These are phyloP conservation scores for Drosophila meridiana DNA, from an alignment of 2,888 invertebrate species.

Conservation along the genomic window DNA sequence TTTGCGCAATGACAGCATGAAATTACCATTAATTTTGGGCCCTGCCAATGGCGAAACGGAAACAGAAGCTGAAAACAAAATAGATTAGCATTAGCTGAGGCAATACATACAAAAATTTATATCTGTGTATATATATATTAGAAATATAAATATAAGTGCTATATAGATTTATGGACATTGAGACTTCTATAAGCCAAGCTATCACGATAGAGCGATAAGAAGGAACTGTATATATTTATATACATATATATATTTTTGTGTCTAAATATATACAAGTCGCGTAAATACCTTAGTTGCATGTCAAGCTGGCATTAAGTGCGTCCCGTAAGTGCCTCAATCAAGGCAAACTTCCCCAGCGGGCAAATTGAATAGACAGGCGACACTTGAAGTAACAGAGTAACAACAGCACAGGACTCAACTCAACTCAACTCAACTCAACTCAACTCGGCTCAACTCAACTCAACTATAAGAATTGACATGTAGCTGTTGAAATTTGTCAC, in stretches of 20 bases:
- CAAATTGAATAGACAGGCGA: slow-evolving; percentile 54
- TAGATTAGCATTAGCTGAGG: slow-evolving; percentile 51
- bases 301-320: slow-evolving; percentile 59
- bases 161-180: slow-evolving; percentile 11
- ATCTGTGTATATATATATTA: slow-evolving; percentile 12
- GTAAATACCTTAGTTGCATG: slow-evolving; percentile 57
- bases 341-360: slow-evolving; percentile 28
- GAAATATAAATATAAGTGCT: slow-evolving; percentile 20
- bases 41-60: slow-evolving; percentile 42
- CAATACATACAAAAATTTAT: slow-evolving; percentile 18
- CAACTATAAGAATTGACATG: slow-evolving; percentile 65
- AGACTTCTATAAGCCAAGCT: slow-evolving; percentile 38
- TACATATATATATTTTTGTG: not conserved
- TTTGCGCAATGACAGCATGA: slow-evolving; percentile 62
- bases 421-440: slow-evolving; percentile 19
- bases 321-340: slow-evolving; percentile 52
- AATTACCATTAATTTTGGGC: slow-evolving; percentile 61
- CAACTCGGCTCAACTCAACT: slow-evolving; percentile 1
- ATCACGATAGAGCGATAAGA: not conserved
- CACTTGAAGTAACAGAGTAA: slow-evolving; percentile 35
- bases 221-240: not conserved
- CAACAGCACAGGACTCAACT: not conserved
- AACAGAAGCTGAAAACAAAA: slow-evolving; percentile 45
- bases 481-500: slow-evolving; percentile 66
- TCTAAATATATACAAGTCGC: not conserved